A percentile compares a stretch with the other conserved stretches of the same genome.
These are phyloP conservation scores for Tragelaphus buxtoni DNA, from an alignment of 2,113 vertebrate species.

Conservation along the genomic window DNA sequence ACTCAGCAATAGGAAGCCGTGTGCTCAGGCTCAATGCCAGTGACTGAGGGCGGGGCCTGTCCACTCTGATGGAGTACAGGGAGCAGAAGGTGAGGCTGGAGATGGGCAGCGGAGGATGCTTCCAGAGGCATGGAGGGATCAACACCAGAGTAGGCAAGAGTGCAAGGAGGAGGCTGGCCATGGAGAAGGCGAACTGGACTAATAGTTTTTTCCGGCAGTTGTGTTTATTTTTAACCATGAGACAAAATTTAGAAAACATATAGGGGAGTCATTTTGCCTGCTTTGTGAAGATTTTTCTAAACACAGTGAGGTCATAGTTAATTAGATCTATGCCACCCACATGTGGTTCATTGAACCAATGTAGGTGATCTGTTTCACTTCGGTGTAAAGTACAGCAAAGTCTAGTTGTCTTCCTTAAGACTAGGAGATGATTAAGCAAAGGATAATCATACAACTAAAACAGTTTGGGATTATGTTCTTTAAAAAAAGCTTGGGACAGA, in stretches of 20 bases:
- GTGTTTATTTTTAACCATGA: background rate
- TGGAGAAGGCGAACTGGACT: background rate
- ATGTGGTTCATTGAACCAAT: background rate
- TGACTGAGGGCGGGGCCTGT: background rate
- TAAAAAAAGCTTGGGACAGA: background rate
- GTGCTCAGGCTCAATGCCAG: background rate
- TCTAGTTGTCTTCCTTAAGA: background rate
- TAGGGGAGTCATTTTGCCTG: background rate
- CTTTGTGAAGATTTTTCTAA: background rate
- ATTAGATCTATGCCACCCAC: background rate
- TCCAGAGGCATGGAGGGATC: background rate
- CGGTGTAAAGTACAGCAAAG: rapidly evolving
- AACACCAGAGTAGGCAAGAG: background rate
- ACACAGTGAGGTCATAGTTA: background rate
- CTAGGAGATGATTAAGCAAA: background rate
- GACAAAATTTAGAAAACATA: background rate
- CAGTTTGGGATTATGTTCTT: background rate
- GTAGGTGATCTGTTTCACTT: background rate
- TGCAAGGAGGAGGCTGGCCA: background rate
- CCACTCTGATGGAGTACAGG: rapidly evolving
- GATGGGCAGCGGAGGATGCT: background rate
- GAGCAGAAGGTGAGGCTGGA: background rate
- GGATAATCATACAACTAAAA: background rate
- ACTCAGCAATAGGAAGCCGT: background rate
- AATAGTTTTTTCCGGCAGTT: background rate